Evolutionary conservation across 2,113 vertebrate genomes (phyloP).

Genomic region (Dicrurus megarhynchus): DNA sequence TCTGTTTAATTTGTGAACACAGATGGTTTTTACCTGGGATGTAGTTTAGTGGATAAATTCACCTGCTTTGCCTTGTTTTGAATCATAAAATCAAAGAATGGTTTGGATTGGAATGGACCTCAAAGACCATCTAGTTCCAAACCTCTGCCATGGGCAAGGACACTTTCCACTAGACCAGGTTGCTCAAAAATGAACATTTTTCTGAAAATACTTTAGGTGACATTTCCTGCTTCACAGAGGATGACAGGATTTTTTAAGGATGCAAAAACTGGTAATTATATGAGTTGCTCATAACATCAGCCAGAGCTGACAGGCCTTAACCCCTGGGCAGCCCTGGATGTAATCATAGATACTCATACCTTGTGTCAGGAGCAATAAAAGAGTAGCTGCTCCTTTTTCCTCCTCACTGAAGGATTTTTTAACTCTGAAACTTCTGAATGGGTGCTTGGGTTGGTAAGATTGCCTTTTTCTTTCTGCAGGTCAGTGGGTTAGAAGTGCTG

Average conservation of each 20-base stretch:
- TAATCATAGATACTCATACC: not conserved
- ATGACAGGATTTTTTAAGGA: not conserved
- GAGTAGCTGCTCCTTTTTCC: not conserved
- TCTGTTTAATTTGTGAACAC: not conserved
- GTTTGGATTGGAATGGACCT: not conserved
- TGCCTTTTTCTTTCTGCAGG: not conserved
- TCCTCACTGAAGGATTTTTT: not conserved
- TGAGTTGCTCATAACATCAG: not conserved
- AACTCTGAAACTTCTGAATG: not conserved
- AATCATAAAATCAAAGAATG: not conserved
- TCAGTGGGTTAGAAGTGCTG: not conserved
- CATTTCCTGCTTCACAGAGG: not conserved
- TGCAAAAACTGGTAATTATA: not conserved
- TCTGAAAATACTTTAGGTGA: not conserved
- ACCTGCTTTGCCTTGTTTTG: not conserved
- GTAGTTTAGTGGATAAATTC: not conserved
- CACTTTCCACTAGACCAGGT: not conserved
- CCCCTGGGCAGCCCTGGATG: not conserved
- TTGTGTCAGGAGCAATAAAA: not conserved
- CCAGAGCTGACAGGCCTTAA: not conserved
- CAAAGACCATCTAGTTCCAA: not conserved
- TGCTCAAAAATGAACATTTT: not conserved
- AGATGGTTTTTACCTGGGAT: not conserved
- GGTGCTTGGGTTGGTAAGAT: not conserved
- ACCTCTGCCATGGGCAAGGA: not conserved